Evolutionary conservation across 2,113 vertebrate genomes (phyloP).

Genomic region (Bubalus kerabau): DNA sequence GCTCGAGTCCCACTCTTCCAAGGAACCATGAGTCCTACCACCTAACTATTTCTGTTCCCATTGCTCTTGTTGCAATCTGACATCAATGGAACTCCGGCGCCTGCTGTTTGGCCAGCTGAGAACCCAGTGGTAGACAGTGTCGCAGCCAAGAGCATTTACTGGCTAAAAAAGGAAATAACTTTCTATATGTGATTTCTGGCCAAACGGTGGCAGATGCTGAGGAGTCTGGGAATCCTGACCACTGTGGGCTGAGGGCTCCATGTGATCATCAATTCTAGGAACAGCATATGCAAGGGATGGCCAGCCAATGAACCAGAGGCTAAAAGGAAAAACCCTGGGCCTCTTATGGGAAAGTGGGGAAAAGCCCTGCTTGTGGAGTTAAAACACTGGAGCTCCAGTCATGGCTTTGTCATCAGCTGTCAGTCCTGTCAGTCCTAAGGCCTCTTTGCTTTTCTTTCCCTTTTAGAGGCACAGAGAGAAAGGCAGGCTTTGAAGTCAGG

Average conservation of each 20-base stretch:
- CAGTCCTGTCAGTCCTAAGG: too few species aligned
- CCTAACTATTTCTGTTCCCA: not conserved
- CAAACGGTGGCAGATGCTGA: slow-evolving; percentile 44
- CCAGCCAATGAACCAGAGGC: not conserved
- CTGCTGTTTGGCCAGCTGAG: not conserved
- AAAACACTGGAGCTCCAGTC: not conserved
- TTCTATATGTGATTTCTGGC: slow-evolving; percentile 62
- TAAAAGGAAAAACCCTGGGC: not conserved
- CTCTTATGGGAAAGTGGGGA: not conserved
- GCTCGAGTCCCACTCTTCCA: not conserved
- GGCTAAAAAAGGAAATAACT: slow-evolving; percentile 69
- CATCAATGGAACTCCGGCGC: not conserved
- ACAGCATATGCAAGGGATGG: not conserved
- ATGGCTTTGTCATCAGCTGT: not conserved
- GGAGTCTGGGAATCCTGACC: slow-evolving; percentile 48
- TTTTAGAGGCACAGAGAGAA: not conserved
- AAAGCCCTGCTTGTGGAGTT: not conserved
- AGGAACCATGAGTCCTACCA: not conserved
- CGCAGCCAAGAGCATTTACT: slow-evolving; percentile 18
- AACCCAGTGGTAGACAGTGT: not conserved
- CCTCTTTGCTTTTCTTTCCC: not conserved
- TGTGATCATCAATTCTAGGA: not conserved
- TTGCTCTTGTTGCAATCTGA: not conserved
- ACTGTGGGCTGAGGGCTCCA: not conserved
- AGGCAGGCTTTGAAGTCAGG: not conserved